These are phyloP conservation scores for Ambastaia sidthimunki DNA, from an alignment of 2,797 vertebrate genomes.

Conservation along the genomic window DNA sequence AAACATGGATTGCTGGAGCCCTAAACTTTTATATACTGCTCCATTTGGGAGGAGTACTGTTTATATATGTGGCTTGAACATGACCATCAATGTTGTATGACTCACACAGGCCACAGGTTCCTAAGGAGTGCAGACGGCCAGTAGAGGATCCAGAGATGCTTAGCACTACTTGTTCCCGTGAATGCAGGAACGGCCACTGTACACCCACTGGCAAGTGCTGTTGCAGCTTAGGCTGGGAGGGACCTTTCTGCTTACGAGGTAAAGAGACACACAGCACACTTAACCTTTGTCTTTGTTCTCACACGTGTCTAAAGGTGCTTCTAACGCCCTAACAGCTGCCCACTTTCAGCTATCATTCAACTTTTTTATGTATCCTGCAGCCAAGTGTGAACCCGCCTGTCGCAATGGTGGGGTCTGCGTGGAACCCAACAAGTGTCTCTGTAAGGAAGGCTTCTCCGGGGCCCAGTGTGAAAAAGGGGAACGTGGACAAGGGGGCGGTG, in stretches of 20 bases:
- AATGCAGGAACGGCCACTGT: constrained; percentile 95
- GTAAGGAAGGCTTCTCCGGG: constrained; percentile 95
- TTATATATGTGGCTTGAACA: too few species aligned
- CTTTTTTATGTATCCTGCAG: constrained; percentile 69
- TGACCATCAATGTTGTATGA: constrained; percentile 15
- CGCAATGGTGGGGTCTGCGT: constrained; percentile 94
- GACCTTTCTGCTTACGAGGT: constrained; percentile 93
- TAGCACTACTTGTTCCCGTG: constrained; percentile 89
- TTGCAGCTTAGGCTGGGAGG: constrained; percentile 95
- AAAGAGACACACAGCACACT: constrained; percentile 60
- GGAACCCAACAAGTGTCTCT: constrained; percentile 94
- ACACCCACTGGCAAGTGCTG: constrained; percentile 94
- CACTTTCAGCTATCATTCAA: background rate
- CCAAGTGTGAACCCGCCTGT: constrained; percentile 94
- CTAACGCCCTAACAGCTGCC: too few species aligned
- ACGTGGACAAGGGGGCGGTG: constrained; percentile 82
- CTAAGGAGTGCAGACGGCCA: constrained; percentile 90
- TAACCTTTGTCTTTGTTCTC: background rate
- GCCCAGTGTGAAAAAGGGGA: constrained; percentile 93
- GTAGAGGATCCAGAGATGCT: constrained; percentile 87
- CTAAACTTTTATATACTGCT: too few species aligned
- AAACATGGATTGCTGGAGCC: background rate
- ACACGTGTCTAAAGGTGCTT: too few species aligned
- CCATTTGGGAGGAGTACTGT: too few species aligned
- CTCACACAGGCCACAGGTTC: constrained; percentile 83